Conservation (phyloP, 2,797 vertebrate genomes). For the Protosalanx chinensis region DNA sequence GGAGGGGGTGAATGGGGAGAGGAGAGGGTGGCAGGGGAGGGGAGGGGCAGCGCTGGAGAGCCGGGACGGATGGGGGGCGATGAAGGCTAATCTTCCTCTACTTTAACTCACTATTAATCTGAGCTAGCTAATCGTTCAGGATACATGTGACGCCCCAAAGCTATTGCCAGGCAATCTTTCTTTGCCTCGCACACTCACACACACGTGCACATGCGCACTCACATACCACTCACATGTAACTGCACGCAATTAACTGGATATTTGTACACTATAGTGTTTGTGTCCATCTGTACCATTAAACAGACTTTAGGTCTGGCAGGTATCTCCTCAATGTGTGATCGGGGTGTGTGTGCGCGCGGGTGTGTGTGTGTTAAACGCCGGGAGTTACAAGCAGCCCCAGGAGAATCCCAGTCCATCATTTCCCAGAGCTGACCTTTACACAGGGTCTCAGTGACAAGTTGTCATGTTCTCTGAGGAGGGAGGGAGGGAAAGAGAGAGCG, state of each 20-base stretch:
- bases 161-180: neutral
- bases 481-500: too few relatives aligned
- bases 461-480: neutral
- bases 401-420: slow-evolving; percentile 17
- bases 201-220: neutral
- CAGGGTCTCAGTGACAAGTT: slow-evolving; percentile 4
- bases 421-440: slow-evolving; percentile 31
- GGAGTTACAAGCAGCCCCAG: slow-evolving; percentile 16
- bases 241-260: too few relatives aligned
- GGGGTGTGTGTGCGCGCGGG: too few relatives aligned
- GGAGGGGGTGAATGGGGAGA: neutral
- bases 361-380: neutral
- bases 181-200: neutral
- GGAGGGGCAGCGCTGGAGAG: neutral
- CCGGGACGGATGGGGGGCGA: neutral
- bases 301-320: too few relatives aligned
- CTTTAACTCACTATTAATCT: slow-evolving; percentile 46
- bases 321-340: too few relatives aligned
- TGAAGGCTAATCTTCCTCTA: slow-evolving; percentile 24
- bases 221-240: neutral
- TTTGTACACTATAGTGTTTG: too few relatives aligned
- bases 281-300: too few relatives aligned
- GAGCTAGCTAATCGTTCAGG: slow-evolving; percentile 30
- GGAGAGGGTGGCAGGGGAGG: neutral
- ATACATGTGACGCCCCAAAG: neutral